Percentiles rank a stretch among this genome's conserved stretches.
Evolutionary conservation across 2,797 vertebrate genomes (phyloP).

Genomic region (Botia almorhae): DNA sequence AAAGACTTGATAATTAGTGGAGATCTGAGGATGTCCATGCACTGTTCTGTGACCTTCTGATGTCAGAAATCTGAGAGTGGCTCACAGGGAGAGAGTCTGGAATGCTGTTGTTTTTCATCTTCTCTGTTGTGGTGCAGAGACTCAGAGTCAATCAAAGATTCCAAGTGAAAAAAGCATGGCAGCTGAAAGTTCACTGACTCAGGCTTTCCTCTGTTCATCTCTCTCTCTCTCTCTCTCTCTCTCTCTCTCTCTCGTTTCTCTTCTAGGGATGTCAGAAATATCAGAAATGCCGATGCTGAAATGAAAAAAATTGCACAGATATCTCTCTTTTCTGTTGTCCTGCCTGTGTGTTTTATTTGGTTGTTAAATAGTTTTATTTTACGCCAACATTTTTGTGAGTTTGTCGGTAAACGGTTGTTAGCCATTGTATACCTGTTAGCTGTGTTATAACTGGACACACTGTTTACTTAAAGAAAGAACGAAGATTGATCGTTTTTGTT

Average conservation of each 20-base stretch:
- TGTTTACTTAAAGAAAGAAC: no score
- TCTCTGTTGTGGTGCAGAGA: constrained; percentile 61
- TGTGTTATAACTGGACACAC: no score
- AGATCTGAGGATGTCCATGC: constrained; percentile 50
- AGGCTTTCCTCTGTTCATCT: constrained; percentile 9
- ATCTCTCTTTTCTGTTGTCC: no score
- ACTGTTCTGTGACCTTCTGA: constrained; percentile 63
- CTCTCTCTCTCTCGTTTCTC: constrained; percentile 8
- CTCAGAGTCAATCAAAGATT: constrained; percentile 62
- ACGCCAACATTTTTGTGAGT: no score
- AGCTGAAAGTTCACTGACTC: constrained; percentile 25
- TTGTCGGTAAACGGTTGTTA: no score
- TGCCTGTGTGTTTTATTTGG: not conserved
- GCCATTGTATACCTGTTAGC: no score
- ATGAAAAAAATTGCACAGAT: not conserved
- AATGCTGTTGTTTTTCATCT: constrained; percentile 66
- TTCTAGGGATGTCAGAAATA: not conserved
- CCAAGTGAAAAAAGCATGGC: constrained; percentile 49
- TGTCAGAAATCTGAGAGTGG: constrained; percentile 59
- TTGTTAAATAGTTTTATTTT: no score
- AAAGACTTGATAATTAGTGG: constrained; percentile 62
- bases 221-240: constrained; percentile 49
- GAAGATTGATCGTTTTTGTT: no score
- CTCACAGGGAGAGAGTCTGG: constrained; percentile 58
- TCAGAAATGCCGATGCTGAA: not conserved